phyloP scores from a whole-genome alignment of 2,797 vertebrate species.

The Orestias chungarensis region DNA sequence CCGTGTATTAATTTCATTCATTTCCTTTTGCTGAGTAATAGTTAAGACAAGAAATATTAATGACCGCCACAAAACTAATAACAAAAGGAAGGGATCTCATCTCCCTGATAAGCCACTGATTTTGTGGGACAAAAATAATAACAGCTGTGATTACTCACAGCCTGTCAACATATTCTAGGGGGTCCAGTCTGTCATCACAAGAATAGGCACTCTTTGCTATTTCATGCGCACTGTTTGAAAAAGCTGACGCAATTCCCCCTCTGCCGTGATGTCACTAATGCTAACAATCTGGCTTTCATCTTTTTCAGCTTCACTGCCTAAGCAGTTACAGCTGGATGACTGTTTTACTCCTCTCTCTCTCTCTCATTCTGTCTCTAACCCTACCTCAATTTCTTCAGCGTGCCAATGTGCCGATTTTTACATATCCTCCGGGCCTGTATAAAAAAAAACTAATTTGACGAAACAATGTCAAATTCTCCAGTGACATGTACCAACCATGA shows the following conservation, averaged over 20 bases:
- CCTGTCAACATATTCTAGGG: constrained; percentile 47
- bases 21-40: background rate
- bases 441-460: constrained; percentile 56
- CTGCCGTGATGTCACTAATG: constrained; percentile 65
- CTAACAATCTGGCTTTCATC: constrained; percentile 69
- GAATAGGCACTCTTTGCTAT: constrained; percentile 52
- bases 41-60: background rate
- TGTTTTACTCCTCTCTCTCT: constrained; percentile 15
- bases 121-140: constrained; percentile 18
- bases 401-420: constrained; percentile 29
- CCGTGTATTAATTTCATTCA: background rate
- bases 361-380: constrained; percentile 19
- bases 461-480: constrained; percentile 59
- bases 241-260: constrained; percentile 60
- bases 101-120: constrained; percentile 7
- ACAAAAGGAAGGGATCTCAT: background rate
- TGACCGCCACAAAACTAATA: background rate
- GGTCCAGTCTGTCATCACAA: constrained; percentile 36
- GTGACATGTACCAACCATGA: constrained; percentile 51
- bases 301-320: constrained; percentile 35
- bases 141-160: constrained; percentile 34
- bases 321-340: constrained; percentile 30
- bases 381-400: constrained; percentile 28
- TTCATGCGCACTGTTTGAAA: constrained; percentile 63
- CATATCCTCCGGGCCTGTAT: constrained; percentile 50